These are phyloP conservation scores for Geotrupes spiniger DNA, from an alignment of 2,888 invertebrate genomes.

Conservation along the genomic window DNA sequence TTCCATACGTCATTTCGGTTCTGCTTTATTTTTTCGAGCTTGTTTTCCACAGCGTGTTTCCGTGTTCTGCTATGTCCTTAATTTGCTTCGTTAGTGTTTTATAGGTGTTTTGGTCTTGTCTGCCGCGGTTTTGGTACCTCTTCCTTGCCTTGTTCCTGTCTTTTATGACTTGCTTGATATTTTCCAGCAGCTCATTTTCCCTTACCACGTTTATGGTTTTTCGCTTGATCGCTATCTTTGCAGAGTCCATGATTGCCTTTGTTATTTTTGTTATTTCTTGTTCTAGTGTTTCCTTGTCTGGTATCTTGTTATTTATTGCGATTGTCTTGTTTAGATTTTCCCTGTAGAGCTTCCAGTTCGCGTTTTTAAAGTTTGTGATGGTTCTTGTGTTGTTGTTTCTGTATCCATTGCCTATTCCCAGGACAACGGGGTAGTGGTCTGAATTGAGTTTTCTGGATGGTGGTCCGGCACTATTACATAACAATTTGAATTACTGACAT, in stretches of 20 bases:
- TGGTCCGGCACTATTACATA: constrained; percentile 9
- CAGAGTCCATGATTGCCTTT: too few relatives aligned
- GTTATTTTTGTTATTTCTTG: background rate
- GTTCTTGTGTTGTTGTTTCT: background rate
- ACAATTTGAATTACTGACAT: background rate
- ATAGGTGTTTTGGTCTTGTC: too few relatives aligned
- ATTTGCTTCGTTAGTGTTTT: too few relatives aligned
- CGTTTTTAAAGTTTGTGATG: background rate
- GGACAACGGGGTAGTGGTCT: background rate
- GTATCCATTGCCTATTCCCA: background rate
- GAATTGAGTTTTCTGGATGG: too few relatives aligned
- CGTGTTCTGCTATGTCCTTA: too few relatives aligned
- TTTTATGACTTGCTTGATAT: too few relatives aligned
- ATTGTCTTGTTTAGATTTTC: background rate
- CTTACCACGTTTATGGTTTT: background rate
- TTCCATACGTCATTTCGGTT: too few relatives aligned
- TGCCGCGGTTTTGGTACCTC: too few relatives aligned
- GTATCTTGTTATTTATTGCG: constrained; percentile 9
- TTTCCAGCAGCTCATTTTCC: background rate
- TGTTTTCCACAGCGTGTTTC: background rate
- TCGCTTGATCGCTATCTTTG: too few relatives aligned
- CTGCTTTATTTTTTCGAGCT: background rate
- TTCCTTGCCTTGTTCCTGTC: too few relatives aligned
- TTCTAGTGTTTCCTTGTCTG: background rate
- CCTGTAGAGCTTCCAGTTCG: constrained; percentile 11